A percentile compares a stretch with the other conserved stretches of the same genome.
These are phyloP conservation scores for Brevimyrus niger DNA, from an alignment of 2,113 vertebrate species.

Conservation along the genomic window DNA sequence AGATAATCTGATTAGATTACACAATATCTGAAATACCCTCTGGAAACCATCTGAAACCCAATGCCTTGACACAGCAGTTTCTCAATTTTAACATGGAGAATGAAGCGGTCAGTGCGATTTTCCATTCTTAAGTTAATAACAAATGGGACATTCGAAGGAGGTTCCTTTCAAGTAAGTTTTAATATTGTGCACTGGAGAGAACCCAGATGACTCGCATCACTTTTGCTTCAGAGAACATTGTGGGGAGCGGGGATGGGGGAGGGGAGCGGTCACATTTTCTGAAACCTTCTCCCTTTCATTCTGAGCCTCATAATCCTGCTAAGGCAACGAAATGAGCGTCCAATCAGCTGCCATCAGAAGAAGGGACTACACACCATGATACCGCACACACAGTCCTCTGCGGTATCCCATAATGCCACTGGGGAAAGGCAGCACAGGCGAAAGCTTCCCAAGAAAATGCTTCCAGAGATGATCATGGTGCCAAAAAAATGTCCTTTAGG, in stretches of 20 bases:
- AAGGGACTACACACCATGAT: constrained; percentile 60
- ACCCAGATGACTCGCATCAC: constrained; percentile 62
- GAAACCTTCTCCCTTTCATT: constrained; percentile 10
- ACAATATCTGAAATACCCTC: background rate
- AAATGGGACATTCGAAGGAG: background rate
- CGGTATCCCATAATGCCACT: constrained; percentile 36
- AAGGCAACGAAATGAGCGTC: constrained; percentile 69
- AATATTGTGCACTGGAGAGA: constrained; percentile 80
- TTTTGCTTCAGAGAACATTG: constrained; percentile 57
- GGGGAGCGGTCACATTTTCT: background rate
- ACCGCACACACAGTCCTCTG: constrained; percentile 47
- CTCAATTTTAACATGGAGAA: background rate
- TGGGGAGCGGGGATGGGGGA: constrained; percentile 36
- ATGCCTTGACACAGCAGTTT: background rate
- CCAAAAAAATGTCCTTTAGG: constrained; percentile 23
- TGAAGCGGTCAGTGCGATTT: background rate
- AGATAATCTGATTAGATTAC: background rate
- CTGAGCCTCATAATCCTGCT: constrained; percentile 34
- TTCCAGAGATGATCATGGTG: constrained; percentile 55
- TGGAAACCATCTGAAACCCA: background rate
- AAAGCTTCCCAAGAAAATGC: constrained; percentile 24
- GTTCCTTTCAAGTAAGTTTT: constrained; percentile 62
- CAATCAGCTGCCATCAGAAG: constrained; percentile 60
- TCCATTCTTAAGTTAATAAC: background rate
- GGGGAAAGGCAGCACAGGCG: background rate